Conservation (phyloP, 2,797 vertebrate species). For the Clarias pachynema region DNA sequence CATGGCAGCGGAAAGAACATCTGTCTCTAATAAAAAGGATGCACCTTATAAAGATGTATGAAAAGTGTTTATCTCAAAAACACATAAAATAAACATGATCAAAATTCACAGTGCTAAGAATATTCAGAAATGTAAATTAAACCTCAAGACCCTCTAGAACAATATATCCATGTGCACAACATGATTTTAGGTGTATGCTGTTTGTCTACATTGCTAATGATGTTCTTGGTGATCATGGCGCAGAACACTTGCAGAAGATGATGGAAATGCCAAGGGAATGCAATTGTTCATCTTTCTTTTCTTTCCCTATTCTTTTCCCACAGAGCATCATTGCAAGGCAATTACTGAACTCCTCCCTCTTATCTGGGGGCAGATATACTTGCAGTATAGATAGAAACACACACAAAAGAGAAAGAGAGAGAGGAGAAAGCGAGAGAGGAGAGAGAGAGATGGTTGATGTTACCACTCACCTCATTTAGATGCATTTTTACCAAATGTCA, state of each 20-base stretch:
- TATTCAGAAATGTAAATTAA: neutral
- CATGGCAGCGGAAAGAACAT: slow-evolving; percentile 8
- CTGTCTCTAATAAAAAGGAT: neutral
- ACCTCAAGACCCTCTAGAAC: slow-evolving; percentile 10
- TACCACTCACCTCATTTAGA: slow-evolving; percentile 51
- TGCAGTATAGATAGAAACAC: slow-evolving; percentile 35
- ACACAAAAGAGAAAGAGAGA: slow-evolving; percentile 27
- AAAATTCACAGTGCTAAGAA: slow-evolving; percentile 1
- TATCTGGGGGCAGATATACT: slow-evolving; percentile 36
- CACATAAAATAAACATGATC: neutral
- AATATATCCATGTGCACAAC: neutral
- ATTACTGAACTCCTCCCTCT: slow-evolving; percentile 50
- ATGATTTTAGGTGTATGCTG: slow-evolving; percentile 8
- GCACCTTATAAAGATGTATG: neutral
- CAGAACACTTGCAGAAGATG: slow-evolving; percentile 31
- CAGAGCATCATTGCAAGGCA: slow-evolving; percentile 39
- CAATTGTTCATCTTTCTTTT: slow-evolving; percentile 27
- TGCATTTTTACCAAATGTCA: slow-evolving; percentile 57
- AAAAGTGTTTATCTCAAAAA: slow-evolving; percentile 7
- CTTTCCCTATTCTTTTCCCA: slow-evolving; percentile 35
- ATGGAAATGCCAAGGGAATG: slow-evolving; percentile 17
- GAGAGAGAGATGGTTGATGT: slow-evolving; percentile 43
- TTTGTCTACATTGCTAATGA: slow-evolving; percentile 25
- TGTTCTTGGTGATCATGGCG: slow-evolving; percentile 30
- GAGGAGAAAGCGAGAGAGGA: slow-evolving; percentile 34